Percentiles rank a stretch among this genome's conserved stretches.
Conservation (phyloP, 2,888 invertebrate species). For the Andrena camellia region DNA sequence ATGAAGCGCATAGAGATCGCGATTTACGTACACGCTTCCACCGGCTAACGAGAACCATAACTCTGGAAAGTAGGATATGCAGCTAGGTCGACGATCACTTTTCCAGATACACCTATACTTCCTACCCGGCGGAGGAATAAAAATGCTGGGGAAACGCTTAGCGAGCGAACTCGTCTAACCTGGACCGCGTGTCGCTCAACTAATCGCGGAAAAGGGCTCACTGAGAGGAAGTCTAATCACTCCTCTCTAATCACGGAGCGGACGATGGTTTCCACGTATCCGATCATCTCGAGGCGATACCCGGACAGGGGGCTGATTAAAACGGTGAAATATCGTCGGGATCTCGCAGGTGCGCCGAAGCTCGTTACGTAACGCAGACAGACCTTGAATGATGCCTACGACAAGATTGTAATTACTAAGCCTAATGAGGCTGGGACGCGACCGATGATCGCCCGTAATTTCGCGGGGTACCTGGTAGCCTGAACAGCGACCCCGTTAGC, state of each 20-base stretch:
- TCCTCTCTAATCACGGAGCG: slow-evolving; percentile 46
- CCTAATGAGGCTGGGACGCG: slow-evolving; percentile 66
- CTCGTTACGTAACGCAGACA: slow-evolving; percentile 60
- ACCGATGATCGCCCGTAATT: slow-evolving; percentile 67
- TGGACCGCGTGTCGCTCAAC: slow-evolving; percentile 11
- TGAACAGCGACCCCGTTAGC: slow-evolving; percentile 27
- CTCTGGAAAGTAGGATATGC: slow-evolving; percentile 41
- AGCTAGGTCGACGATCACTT: slow-evolving; percentile 27
- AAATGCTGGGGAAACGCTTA: slow-evolving; percentile 10
- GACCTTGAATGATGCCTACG: slow-evolving; percentile 47
- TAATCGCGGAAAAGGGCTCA: slow-evolving; percentile 30
- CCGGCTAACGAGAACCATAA: slow-evolving; percentile 47
- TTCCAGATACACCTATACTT: slow-evolving; percentile 29
- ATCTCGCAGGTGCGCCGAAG: slow-evolving; percentile 56
- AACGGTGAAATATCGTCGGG: slow-evolving; percentile 72
- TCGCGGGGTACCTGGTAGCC: slow-evolving; percentile 41
- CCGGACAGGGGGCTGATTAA: slow-evolving; percentile 63
- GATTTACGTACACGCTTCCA: slow-evolving; percentile 49
- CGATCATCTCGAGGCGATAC: slow-evolving; percentile 63
- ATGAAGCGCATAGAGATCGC: slow-evolving; percentile 47
- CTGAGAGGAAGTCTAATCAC: not conserved
- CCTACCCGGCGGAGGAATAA: not conserved
- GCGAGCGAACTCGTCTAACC: not conserved
- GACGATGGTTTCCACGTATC: slow-evolving; percentile 61
- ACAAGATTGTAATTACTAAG: slow-evolving; percentile 70